phyloP scores from a whole-genome alignment of 2,888 invertebrate species.

The Cetonia aurata region DNA sequence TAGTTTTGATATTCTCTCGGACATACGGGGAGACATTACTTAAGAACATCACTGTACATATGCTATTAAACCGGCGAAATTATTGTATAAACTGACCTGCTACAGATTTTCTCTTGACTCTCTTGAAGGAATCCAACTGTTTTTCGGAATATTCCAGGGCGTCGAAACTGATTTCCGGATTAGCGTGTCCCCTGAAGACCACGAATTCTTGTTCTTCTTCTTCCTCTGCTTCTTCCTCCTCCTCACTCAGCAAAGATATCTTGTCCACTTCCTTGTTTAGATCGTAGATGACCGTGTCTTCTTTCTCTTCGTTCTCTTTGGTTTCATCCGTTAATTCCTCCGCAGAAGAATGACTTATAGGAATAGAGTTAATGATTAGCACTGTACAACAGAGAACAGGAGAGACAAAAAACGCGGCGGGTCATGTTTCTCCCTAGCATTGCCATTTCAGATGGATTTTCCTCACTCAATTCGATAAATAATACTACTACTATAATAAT shows the following conservation, averaged over 20 bases:
- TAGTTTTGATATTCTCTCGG: no score
- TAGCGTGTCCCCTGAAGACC: constrained; percentile 7
- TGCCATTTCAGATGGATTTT: no score
- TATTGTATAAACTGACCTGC: constrained; percentile 1
- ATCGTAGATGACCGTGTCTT: neutral
- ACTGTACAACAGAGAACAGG: no score
- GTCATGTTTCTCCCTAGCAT: no score
- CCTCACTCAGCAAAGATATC: constrained; percentile 1
- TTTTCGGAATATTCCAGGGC: constrained; percentile 15
- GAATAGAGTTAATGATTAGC: neutral
- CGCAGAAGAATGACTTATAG: neutral
- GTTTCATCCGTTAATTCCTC: neutral
- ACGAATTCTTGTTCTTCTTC: constrained; percentile 19
- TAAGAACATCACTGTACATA: no score
- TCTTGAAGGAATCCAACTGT: constrained; percentile 1
- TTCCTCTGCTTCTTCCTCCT: constrained; percentile 10
- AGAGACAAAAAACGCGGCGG: no score
- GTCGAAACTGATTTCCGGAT: constrained; percentile 19
- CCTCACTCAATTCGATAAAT: no score
- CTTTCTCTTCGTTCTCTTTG: neutral
- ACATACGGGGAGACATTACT: no score
- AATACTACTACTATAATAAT: no score
- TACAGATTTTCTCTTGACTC: neutral
- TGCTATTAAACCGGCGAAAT: neutral
- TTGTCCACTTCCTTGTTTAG: constrained; percentile 15